Evolutionary conservation across 2,888 invertebrate genomes (phyloP), one percentile per base, ranked within the genome.

Genomic region (Vesta saturnalis): DNA sequence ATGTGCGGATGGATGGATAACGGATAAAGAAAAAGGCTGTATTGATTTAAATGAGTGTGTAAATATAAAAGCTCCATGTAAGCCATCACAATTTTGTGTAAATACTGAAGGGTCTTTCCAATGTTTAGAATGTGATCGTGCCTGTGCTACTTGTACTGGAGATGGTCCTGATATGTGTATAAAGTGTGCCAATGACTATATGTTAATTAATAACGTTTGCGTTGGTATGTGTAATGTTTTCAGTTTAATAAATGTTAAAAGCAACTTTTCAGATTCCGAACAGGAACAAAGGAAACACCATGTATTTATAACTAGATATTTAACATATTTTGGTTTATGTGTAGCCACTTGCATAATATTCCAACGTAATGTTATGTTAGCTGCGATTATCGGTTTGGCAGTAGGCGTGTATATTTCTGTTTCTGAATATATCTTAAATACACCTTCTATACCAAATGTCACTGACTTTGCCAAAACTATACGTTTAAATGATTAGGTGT

Each of bases 161-260:
- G 95, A 95, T 83, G 97, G 97, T 0, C 94, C 96, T 0, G 96
- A 97, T 82, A 93, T 94, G 90, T 97, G 97, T 83, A 86, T 87
- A 23, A 86, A 89, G 78, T 97, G 97, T 86, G 91, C 92, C 0
- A 85, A 87, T 14, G 94, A 92, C 4, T 95, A 89, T 81, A 85
- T 87, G 8, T 86, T 90, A 71, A 89, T 90, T 72, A 92, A 93
- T 67, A 92, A 92, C 71, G 87, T 93, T 73, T 96, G 96, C 84
- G 86, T 92, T 70, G 90, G 93, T 88, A 87, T 88, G 84, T 85
- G 18, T 6, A 16, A 22, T 22, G 35, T 49, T 14, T n/a, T 19
- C 22, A 10, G 1, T 59, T n/a, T 18, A 5, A n/a, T 10, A 35
- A 56, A n/a, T 23, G 4, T 19, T 22, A 21, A 54, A 3, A 1